phyloP scores from a whole-genome alignment of 2,797 vertebrate genomes.

The Manis javanica region DNA sequence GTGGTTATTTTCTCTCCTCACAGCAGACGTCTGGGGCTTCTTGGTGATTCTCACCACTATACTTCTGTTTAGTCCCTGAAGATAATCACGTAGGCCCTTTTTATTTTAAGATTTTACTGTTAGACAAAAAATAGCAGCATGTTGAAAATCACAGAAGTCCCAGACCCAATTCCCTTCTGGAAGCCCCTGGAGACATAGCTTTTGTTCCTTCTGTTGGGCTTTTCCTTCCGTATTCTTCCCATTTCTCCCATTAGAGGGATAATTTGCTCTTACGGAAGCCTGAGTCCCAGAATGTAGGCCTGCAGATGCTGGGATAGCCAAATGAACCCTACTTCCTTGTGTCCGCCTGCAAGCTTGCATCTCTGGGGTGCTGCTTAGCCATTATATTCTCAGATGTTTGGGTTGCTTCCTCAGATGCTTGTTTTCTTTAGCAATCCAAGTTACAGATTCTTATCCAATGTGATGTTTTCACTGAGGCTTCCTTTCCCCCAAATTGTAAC shows the following conservation, averaged over 20 bases:
- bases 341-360: background rate
- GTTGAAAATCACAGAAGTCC: constrained; percentile 17
- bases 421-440: background rate
- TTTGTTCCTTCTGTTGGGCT: background rate
- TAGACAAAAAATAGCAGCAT: constrained; percentile 52
- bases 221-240: background rate
- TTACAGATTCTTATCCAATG: background rate
- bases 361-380: background rate
- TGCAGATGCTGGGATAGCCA: background rate
- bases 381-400: background rate
- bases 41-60: background rate
- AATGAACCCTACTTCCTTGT: background rate
- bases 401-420: background rate
- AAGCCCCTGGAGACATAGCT: background rate
- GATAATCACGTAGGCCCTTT: constrained; percentile 64
- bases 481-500: background rate
- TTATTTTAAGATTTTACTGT: constrained; percentile 61
- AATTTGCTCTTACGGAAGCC: background rate
- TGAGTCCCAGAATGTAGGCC: background rate
- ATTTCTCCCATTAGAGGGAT: background rate
- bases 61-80: constrained; percentile 43
- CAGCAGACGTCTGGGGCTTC: background rate
- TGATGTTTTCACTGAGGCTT: background rate
- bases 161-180: background rate
- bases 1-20: background rate